Conservation (phyloP, 2,888 invertebrate species). For the Drosophila mulleri region DNA sequence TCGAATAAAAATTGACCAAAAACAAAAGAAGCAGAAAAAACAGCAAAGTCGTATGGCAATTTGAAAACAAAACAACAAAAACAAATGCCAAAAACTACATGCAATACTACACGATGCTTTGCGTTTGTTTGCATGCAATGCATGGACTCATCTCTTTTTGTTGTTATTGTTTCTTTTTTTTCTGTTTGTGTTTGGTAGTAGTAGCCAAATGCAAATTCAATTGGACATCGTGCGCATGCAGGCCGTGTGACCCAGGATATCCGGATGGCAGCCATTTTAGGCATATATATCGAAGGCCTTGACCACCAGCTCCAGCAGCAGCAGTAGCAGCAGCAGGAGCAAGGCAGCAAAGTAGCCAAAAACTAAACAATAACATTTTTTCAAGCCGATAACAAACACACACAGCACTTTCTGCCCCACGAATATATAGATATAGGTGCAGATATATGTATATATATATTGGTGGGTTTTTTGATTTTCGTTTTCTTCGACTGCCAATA, state of each 20-base stretch:
- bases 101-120: constrained; percentile 60
- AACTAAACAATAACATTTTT: constrained; percentile 69
- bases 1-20: constrained; percentile 35
- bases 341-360: constrained; percentile 31
- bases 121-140: constrained; percentile 52
- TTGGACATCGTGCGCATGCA: constrained; percentile 58
- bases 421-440: background rate
- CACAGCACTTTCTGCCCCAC: constrained; percentile 45
- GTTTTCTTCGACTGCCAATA: constrained; percentile 53
- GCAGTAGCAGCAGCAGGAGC: background rate
- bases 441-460: background rate
- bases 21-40: constrained; percentile 18
- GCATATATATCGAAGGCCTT: constrained; percentile 70
- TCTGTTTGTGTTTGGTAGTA: constrained; percentile 29
- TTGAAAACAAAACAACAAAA: constrained; percentile 41
- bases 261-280: constrained; percentile 70
- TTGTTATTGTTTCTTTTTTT: background rate
- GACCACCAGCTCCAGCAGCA: constrained; percentile 27
- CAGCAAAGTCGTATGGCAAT: constrained; percentile 51
- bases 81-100: constrained; percentile 61
- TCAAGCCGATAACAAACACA: constrained; percentile 42
- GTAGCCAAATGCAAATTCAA: constrained; percentile 76
- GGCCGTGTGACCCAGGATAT: constrained; percentile 68
- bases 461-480: constrained; percentile 14
- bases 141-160: constrained; percentile 5